Evolutionary conservation across 2,888 invertebrate species (phyloP).

Genomic region (Camptogramma bilineatum): DNA sequence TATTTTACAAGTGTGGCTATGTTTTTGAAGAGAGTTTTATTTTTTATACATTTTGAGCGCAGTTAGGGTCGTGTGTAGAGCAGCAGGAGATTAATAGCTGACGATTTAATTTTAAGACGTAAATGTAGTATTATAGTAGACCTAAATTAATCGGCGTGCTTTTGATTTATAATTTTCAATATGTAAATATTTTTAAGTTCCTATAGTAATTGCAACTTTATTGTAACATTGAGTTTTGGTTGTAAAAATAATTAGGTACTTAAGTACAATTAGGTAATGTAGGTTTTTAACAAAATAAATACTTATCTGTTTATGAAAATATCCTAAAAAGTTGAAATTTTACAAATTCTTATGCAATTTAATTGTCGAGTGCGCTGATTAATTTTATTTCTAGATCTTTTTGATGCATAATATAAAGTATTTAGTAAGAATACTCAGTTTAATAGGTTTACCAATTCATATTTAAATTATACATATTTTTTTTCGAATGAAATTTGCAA

Average conservation of each 20-base stretch:
- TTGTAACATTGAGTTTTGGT: neutral
- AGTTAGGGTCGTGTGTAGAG: constrained; percentile 50
- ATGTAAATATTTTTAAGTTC: constrained; percentile 6
- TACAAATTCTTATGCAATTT: too few relatives aligned
- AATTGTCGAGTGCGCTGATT: constrained; percentile 23
- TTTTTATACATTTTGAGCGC: constrained; percentile 33
- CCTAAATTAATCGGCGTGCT: constrained; percentile 33
- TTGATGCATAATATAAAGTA: constrained; percentile 30
- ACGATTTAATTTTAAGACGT: constrained; percentile 61
- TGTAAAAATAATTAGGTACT: neutral
- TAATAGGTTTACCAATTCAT: constrained; percentile 5
- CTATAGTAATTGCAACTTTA: too few relatives aligned
- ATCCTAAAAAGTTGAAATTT: too few relatives aligned
- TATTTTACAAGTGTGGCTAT: constrained; percentile 7
- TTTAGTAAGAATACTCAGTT: constrained; percentile 36
- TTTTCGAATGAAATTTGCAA: constrained; percentile 5
- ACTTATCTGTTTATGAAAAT: too few relatives aligned
- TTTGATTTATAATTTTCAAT: neutral
- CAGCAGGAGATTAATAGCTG: constrained; percentile 83
- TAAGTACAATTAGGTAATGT: neutral
- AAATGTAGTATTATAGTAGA: constrained; percentile 39
- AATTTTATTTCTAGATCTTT: constrained; percentile 22
- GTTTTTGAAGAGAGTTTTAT: constrained; percentile 5
- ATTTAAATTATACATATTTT: neutral
- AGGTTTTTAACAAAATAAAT: neutral